phyloP scores from a whole-genome alignment of 2,888 invertebrate species.

The Mythimna loreyi region DNA sequence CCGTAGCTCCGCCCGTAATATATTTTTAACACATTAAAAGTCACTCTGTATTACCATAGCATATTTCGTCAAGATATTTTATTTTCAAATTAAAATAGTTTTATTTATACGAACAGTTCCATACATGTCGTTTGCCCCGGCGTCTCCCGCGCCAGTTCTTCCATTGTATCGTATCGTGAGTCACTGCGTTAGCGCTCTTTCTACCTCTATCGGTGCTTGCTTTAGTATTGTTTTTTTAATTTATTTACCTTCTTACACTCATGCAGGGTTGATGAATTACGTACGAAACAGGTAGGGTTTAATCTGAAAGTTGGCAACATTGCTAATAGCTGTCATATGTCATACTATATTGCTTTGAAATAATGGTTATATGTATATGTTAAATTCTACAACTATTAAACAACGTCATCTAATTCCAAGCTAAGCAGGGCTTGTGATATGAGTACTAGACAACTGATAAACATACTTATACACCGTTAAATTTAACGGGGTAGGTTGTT shows the following conservation, averaged over 20 bases:
- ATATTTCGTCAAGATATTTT: slow-evolving; percentile 27
- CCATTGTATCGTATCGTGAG: slow-evolving; percentile 51
- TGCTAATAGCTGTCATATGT: not conserved
- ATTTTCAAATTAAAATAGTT: slow-evolving; percentile 18
- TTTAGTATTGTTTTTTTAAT: slow-evolving; percentile 71
- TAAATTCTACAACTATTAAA: too few relatives aligned
- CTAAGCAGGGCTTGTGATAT: too few relatives aligned
- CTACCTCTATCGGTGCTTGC: slow-evolving; percentile 89
- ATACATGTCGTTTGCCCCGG: not conserved
- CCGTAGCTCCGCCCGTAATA: not conserved
- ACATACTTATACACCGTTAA: too few relatives aligned
- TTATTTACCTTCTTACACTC: slow-evolving; percentile 51
- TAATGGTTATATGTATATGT: too few relatives aligned
- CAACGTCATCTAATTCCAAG: too few relatives aligned
- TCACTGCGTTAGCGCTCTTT: slow-evolving; percentile 68
- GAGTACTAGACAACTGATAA: too few relatives aligned
- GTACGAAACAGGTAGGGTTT: slow-evolving; percentile 17
- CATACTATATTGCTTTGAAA: not conserved
- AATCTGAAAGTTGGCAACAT: not conserved
- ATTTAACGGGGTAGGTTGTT: too few relatives aligned
- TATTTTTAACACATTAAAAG: not conserved
- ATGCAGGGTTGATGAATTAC: slow-evolving; percentile 52
- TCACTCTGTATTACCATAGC: not conserved
- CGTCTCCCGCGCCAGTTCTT: slow-evolving; percentile 38
- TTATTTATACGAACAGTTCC: slow-evolving; percentile 22